Evolutionary conservation across 2,888 invertebrate genomes (phyloP).

Genomic region (Apodemia arnacis): DNA sequence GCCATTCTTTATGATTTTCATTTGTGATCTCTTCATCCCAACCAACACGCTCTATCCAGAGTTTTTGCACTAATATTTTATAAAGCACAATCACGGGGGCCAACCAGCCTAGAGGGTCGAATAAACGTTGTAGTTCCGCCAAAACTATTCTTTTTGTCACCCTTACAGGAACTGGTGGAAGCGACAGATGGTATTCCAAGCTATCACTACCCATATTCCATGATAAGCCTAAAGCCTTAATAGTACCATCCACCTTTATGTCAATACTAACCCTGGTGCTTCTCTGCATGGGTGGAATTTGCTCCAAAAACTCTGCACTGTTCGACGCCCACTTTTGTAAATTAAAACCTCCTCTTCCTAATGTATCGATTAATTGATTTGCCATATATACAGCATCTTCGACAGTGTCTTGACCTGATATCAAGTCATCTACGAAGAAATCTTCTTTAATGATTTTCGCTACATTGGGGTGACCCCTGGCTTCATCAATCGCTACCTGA

Average conservation of each 20-base stretch:
- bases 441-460: constrained; percentile 52
- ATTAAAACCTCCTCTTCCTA: constrained; percentile 61
- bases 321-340: constrained; percentile 77
- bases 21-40: constrained; percentile 51
- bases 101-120: constrained; percentile 81
- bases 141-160: constrained; percentile 76
- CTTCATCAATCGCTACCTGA: constrained; percentile 46
- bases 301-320: constrained; percentile 53
- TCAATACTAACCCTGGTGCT: background rate
- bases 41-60: constrained; percentile 63
- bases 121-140: constrained; percentile 35
- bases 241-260: constrained; percentile 54
- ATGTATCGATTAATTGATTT: constrained; percentile 37
- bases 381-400: constrained; percentile 45
- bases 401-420: constrained; percentile 50
- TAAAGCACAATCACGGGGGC: constrained; percentile 75
- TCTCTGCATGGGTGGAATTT: constrained; percentile 10
- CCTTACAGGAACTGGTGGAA: constrained; percentile 31
- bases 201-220: constrained; percentile 77
- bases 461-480: constrained; percentile 34
- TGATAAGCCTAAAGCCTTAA: constrained; percentile 67
- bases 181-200: constrained; percentile 69
- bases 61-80: constrained; percentile 79
- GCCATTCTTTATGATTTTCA: constrained; percentile 51
- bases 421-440: constrained; percentile 63